Base-by-base conservation (phyloP, 2,797 vertebrate species). In the Darevskia mixta region DNA sequence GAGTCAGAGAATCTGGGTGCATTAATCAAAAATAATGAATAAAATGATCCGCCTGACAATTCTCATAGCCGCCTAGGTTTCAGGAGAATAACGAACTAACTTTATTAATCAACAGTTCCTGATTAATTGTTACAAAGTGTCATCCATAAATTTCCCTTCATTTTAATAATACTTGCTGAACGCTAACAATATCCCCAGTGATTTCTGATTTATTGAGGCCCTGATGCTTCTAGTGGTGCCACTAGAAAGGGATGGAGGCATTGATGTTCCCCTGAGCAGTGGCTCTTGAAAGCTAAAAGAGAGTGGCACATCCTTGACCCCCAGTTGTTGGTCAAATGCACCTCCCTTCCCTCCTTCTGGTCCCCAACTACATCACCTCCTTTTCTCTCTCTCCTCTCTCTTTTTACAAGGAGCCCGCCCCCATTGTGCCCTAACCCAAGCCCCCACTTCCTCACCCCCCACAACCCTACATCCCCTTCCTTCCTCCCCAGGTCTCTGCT, bases 11-110 rank as follows among this genome's bases (percentile, higher is more conserved):
- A 98, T 98, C 97, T 97, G 97, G 98, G 98, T 98, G 97, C 98
- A 99, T 99, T 99, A 99, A 99, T 99, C 98, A 99, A 99, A 99
- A 99, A 99, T 99, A 99, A 99, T 99, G 98, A 99, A 99, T 99
- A 99, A 99, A 99, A 99, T 99, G 98, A 99, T 99, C 98, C 98
- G 96, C 97, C 98, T 98, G 98, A 99, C 98, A 99, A 98, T 98
- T 98, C 98, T 97, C 97, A 97, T 97, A 98, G 98, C 98, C 97
- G 98, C 98, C 97, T 97, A 97, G 98, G 98, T 98, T 99, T 98
- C 98, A 98, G 97, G 98, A 99, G 98, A 99, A 99, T 98, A 99
- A 98, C 98, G 96, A 97, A 98, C 98, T 98, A 98, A 99, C 98
- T 99, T 99, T 99, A 99, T 99, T 99, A 99, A 98, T 98, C 98